Conservation (phyloP, 1,140 invertebrate genomes). For the Trichonephila inaurata region DNA sequence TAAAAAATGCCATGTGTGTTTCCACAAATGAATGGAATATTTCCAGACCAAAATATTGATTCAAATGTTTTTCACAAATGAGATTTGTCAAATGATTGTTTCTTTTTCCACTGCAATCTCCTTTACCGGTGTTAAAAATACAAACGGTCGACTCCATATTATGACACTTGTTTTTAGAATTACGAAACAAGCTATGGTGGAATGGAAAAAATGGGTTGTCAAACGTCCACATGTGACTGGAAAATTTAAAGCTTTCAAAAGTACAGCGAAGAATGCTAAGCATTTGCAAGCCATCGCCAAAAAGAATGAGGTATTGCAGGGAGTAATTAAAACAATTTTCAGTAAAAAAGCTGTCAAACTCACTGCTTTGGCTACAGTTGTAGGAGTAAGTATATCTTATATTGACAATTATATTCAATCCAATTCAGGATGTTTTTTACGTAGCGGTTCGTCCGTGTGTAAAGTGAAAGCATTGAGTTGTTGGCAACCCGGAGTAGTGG, state of each 20-base stretch:
- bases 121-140: not conserved
- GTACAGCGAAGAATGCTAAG: not conserved
- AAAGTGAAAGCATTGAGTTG: too few species aligned
- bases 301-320: not conserved
- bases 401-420: too few species aligned
- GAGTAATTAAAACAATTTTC: not conserved
- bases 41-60: not conserved
- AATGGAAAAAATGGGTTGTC: not conserved
- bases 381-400: too few species aligned
- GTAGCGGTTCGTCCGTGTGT: too few species aligned
- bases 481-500: not conserved
- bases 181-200: not conserved
- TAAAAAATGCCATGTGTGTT: not conserved
- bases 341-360: not conserved
- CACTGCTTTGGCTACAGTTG: too few species aligned
- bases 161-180: not conserved
- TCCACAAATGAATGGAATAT: not conserved
- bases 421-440: too few species aligned
- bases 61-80: not conserved
- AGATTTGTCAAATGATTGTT: not conserved
- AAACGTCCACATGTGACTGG: too few species aligned
- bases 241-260: not conserved
- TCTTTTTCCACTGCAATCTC: not conserved
- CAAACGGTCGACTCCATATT: not conserved
- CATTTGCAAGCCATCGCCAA: not conserved